Evolutionary conservation across 1,140 invertebrate species (phyloP), one percentile per base, ranked within the genome.

Genomic region (Drosophila ogumai): DNA sequence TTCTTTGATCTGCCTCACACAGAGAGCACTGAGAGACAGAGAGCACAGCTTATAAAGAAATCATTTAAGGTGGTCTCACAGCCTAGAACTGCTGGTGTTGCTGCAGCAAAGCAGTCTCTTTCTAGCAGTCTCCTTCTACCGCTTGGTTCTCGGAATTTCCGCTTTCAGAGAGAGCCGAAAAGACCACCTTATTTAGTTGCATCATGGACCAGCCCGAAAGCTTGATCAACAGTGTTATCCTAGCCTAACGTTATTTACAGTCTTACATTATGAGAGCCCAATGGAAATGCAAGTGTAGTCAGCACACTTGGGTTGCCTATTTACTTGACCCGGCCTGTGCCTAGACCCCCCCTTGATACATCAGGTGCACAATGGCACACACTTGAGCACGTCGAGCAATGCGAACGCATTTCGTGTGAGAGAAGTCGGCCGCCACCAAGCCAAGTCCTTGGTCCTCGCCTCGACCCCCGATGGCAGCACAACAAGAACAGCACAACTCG

Each of bases 401-500:
- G 56, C 66, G 61, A 59, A 75, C 46, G 55, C 49, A 60, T 69
- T 78, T 78, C 43, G 73, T 66, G 68, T 34, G 43, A 28, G 68
- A 71, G 65, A 59, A 50, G 44, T 59, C 57, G 57, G 74, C 32
- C 55, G 75, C 32, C 55, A 60, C 32, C 47, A 41, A 47, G 41
- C 46, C 73, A 77, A 77, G 75, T 76, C 55, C 40, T 59, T 56
- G 17, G 19, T 34, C 31, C 36, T 38, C 1, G 17, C 10, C 10
- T 7, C 5, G 9, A 28, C 25, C 36, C 60, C 22, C 64, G 40
- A 17, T 69, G 59, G 19, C 52, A n/a, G 52, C 52, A 46, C 74
- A 74, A 61, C 67, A 55, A 36, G 60, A 75, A 54, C 82, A 81
- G 56, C 77, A 59, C 67, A 73, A 73, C 69, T 78, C 75, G 66